Percentiles rank a stretch among this genome's conserved stretches.
phyloP scores from a whole-genome alignment of 2,113 vertebrate genomes.

The Nannospalax galili region DNA sequence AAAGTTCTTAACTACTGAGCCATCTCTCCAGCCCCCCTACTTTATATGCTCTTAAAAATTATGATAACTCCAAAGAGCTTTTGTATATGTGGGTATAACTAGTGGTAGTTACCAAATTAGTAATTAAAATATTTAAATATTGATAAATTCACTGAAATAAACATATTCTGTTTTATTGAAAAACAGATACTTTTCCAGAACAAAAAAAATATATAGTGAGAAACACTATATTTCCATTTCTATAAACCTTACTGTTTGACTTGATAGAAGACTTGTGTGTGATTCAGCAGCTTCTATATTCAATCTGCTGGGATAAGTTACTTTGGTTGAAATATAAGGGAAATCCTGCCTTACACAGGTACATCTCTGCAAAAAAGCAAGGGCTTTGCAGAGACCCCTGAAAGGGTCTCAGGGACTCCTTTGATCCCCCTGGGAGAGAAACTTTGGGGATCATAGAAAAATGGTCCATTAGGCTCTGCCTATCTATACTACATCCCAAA shows the following conservation, averaged over 20 bases:
- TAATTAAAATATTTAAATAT: constrained; percentile 30
- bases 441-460: background rate
- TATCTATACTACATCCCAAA: background rate
- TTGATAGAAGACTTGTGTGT: background rate
- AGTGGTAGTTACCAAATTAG: background rate
- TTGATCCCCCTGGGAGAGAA: background rate
- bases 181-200: constrained; percentile 6
- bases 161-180: background rate
- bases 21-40: background rate
- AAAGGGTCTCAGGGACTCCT: background rate
- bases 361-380: background rate
- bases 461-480: background rate
- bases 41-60: background rate
- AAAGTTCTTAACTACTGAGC: background rate
- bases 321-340: background rate
- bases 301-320: too few species aligned
- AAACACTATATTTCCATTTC: background rate
- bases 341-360: background rate
- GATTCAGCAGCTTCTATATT: background rate
- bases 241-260: background rate
- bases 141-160: constrained; percentile 23
- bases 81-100: background rate
- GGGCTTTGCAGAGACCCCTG: background rate
- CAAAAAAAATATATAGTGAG: background rate
- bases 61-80: background rate